Evolutionary conservation across 1,140 invertebrate genomes (phyloP), one percentile per base, ranked within the genome.

Genomic region (Doryteuthis pealeii): DNA sequence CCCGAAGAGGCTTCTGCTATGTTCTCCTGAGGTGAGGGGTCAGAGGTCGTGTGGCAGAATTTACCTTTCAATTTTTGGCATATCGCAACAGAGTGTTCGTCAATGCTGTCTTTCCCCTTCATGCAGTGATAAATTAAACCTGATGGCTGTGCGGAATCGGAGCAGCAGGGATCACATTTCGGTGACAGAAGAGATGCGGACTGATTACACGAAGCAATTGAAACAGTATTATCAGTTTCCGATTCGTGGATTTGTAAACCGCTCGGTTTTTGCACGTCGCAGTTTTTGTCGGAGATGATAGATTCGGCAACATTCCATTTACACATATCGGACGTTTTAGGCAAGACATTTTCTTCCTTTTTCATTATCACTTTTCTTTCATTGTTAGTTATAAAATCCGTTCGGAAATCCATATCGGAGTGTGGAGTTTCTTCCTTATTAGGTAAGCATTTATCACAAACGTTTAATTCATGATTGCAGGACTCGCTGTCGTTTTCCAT

Each of bases 381-480:
- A 62, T 22, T 62, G 54, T 62, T 62, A 6, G 18, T 28, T 40
- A 40, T 40, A 62, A 62, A 62, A 62, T 62, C 26, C 5, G 54
- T 62, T 28, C 54, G 10, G 18, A 15, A 62, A 22, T 62, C 54
- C 54, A 62, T 62, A 62, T 18, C 22, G 18, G 54, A 62, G 18
- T 62, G 22, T 6, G 54, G 26, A 62, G 10, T 62, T 62, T 62
- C 54, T 28, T 62, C 54, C 18, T 62, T 62, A 18, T 62, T 18
- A 14, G 54, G 54, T 62, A 62, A n/a, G 54, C 54, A 62, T 62
- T 62, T 62, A 62, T 62, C 54, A 62, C 54, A 62, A 62, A 62
- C 54, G 26, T 28, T 62, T 28, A 62, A 18, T 22, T 62, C 54
- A 62, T 62, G 54, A 22, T 22, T 62, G 18, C 54, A 62, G 6